Conservation (phyloP, 1,140 invertebrate genomes). For the Leptestheria dahalacensis region DNA sequence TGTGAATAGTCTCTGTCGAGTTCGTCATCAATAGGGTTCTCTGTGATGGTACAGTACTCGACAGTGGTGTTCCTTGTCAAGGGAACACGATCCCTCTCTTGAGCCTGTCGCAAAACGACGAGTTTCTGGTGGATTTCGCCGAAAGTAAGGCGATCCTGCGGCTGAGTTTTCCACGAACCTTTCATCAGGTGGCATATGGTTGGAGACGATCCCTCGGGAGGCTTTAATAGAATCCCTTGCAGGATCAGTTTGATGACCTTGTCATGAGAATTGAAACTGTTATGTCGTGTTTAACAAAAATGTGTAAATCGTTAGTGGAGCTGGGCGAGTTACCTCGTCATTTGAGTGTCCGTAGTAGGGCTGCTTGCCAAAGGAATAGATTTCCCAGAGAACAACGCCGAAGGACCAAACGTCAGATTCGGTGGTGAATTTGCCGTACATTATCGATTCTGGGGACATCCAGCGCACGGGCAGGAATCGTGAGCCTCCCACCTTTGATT, state of each 20-base stretch:
- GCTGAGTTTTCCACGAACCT: slow-evolving; percentile 69
- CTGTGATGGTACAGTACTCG: no score
- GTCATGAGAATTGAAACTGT: background rate
- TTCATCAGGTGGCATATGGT: slow-evolving; percentile 63
- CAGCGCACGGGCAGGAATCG: slow-evolving; percentile 71
- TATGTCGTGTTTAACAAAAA: background rate
- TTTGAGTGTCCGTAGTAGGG: slow-evolving; percentile 74
- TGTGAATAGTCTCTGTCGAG: no score
- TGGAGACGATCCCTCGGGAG: slow-evolving; percentile 62
- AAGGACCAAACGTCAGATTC: slow-evolving; percentile 88
- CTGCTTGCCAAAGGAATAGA: slow-evolving; percentile 68
- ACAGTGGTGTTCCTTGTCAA: no score
- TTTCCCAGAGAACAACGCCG: slow-evolving; percentile 84
- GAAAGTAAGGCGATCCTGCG: slow-evolving; percentile 58
- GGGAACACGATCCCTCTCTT: no score
- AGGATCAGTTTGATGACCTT: slow-evolving; percentile 53
- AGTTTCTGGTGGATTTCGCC: background rate
- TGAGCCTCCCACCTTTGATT: slow-evolving; percentile 64
- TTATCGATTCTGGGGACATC: slow-evolving; percentile 87
- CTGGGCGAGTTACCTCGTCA: slow-evolving; percentile 76
- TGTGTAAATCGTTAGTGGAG: slow-evolving; percentile 60
- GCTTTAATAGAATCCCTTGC: slow-evolving; percentile 64
- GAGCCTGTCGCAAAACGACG: background rate
- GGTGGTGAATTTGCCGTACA: slow-evolving; percentile 73
- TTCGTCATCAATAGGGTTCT: no score